Base-by-base conservation (phyloP, 35 echinoderm and acorn worm species). In the Antedon bifida region DNA sequence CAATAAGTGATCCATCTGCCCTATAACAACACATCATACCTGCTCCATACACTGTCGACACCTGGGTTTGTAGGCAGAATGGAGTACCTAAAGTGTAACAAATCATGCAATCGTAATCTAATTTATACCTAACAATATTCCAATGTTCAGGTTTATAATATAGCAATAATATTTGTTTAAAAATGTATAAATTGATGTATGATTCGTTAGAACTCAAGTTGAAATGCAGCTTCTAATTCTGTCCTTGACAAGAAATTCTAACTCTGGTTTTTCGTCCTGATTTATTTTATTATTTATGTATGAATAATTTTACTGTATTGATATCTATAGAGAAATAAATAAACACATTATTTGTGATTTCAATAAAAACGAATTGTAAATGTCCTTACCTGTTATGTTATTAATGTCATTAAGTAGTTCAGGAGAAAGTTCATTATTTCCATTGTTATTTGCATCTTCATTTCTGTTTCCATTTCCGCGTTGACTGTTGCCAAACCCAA, bases 1-100 rank as follows among this genome's bases (percentile, higher is more conserved):
- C 45, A 2, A 96, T 88, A 11, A 96, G 76, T 0, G 93, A 91
- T 1, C 82, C 78, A 74, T 96, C 93, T 32, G 51, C 80, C 31
- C 89, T 78, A 73, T 96, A 96, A 79, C 93, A 91, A 36, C 93
- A 96, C 3, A 30, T 75, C 89, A 91, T 91, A 0, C 93, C 89
- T 32, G 92, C 92, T 17, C 83, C 86, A 31, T 83, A 86, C 19
- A 23, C 74, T 39, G 2, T 44, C 2, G 93, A 86, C 12, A 88
- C 39, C 16, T 74, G 29, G 29, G 86, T 88, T 42, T 86, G 83
- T 39, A 89, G 86, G 83, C 89, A 96, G 81, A 91, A 91, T 2
- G 89, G 85, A 56, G 77, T 35, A 14, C 80, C 86, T 84, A 39
- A 4, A 77, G 76, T 42, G 4, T 4, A 34, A 74, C 79, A 33